phyloP scores from a whole-genome alignment of 2,888 invertebrate genomes.

The Thereva unica region DNA sequence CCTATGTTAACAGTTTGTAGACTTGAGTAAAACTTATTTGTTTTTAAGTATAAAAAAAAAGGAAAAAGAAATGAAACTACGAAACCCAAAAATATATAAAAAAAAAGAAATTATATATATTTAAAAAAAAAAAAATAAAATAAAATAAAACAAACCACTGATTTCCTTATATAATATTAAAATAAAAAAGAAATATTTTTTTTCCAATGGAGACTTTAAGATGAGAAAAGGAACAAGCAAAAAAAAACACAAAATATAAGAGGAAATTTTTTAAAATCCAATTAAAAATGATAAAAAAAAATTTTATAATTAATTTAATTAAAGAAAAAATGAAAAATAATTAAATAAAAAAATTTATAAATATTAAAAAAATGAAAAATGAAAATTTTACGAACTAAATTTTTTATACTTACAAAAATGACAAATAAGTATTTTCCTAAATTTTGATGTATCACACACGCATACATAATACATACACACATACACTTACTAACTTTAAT shows the following conservation, averaged over 20 bases:
- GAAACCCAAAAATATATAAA: no score
- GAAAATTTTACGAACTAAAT: slow-evolving; percentile 10
- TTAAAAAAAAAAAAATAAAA: no score
- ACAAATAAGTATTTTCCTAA: slow-evolving; percentile 31
- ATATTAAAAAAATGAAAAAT: not conserved
- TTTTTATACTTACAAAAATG: slow-evolving; percentile 27
- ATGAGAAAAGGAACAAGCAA: not conserved
- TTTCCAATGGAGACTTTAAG: no score
- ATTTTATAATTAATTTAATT: slow-evolving; percentile 1
- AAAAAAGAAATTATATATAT: no score
- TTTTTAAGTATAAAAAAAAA: no score
- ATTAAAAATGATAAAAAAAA: slow-evolving; percentile 5
- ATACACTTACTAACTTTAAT: no score
- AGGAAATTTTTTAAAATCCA: no score
- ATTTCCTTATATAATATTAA: no score
- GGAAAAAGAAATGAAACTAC: no score
- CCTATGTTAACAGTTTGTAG: slow-evolving; percentile 31
- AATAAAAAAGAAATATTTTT: no score
- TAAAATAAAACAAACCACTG: no score
- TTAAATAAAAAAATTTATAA: not conserved
- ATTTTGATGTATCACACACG: slow-evolving; percentile 16
- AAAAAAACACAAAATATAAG: slow-evolving; percentile 8
- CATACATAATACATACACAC: not conserved
- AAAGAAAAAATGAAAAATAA: not conserved
- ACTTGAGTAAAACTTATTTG: slow-evolving; percentile 7